Evolutionary conservation across 2,797 vertebrate species (phyloP), one percentile per base, ranked within the genome.

Genomic region (Triplophysa bombifrons): DNA sequence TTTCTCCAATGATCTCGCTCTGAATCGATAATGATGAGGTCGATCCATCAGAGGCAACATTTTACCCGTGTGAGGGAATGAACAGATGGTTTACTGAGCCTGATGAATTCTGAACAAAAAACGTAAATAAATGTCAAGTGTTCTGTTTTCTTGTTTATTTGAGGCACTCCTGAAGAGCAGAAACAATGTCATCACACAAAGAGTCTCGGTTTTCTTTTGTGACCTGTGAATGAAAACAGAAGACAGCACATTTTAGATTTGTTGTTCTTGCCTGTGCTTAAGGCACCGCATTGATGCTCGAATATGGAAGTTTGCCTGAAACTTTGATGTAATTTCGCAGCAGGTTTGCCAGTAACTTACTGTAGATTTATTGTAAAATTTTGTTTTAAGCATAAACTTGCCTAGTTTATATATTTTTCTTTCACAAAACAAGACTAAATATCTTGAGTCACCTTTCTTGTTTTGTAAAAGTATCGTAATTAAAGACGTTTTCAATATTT

Each of bases 201-300:
- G 53, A 67, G 83, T 95, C 92, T 90, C 97, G 93, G 91, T 98
- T 99, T 71, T 98, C 96, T 83, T 94, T 98, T 3, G 94, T 94
- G 84, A 99, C 92, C 97, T 99, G 88, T 44, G 74, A 25, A 58
- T n/a, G 14, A 38, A 61, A 55, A 53, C 17, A 53, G 44, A 11
- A 2, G 44, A 46, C 12, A 14, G 11, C 13, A 48, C 46, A n/a
- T 53, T n/a, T 19, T 9, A 53, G 4, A 53, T 53, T 53, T 9
- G 19, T 9, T 53, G 7, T 53, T 53, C 51, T 13, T 48, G 46
- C 2, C 1, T 48, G 13, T 48, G 46, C 46, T 3, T 48, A 3
- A 48, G 13, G 11, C 12, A 14, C 46, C 46, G 4, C 11, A 48
- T 3, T 14, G 46, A 48, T 3, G 11, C 2, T 48, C 4, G 46